Base-by-base conservation (phyloP, 2,888 invertebrate species). In the Aelia acuminata region DNA sequence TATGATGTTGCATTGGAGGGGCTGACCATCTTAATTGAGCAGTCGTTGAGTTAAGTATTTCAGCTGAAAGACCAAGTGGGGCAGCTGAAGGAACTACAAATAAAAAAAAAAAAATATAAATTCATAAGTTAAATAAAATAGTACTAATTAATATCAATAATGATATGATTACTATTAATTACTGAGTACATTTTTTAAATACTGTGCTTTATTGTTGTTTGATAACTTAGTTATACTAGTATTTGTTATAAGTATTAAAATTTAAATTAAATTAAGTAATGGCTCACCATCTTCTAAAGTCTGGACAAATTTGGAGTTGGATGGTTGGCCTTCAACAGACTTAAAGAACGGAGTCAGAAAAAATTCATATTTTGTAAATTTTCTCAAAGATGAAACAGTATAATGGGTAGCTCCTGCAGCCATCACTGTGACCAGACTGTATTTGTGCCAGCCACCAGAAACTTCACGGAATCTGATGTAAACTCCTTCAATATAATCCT, bases 261-360 rank as follows among this genome's bases (percentile, higher is more conserved):
- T 7, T 13, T 70, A 70, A 35, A 8, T 31, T 50, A 39, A 50
- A 53, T 4, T 43, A 43, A 31, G 43, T 48, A 2, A 70, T 26
- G 26, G 89, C 89, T 88, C 89, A 91, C 91, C 90, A 87, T 91
- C 91, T 88, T 91, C 91, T 22, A 91, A 88, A 35, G 91, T 91
- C 87, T 95, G 95, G 84, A 96, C 96, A 85, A 95, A 94, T 92
- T 96, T 95, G 63, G 97, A 96, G 93, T 98, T 98, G 89, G 98
- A 98, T 84, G 98, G 98, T 92, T 97, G 96, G 10, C 98, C 98
- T 92, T 98, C 95, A 90, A 97, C 94, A 85, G 95, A 94, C 92
- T 96, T 96, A 92, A 96, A 97, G 93, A 97, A 98, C 13, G 98
- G 98, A 91, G 97, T 96, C 91, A 98, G 95, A 92, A 98, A 98